Evolutionary conservation across 2,888 invertebrate species (phyloP).

Genomic region (Drosophila aldrichi): DNA sequence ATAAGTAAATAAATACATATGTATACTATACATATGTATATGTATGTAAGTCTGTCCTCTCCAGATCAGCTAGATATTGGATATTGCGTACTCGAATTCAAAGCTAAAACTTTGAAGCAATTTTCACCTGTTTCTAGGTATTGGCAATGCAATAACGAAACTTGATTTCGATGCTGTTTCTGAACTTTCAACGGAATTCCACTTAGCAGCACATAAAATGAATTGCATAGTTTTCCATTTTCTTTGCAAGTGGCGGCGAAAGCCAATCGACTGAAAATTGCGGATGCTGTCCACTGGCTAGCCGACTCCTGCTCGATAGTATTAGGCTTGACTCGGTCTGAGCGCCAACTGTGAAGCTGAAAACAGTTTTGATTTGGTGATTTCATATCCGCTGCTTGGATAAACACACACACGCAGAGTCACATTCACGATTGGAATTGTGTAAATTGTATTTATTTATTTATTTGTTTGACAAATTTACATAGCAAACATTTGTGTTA

Average conservation of each 20-base stretch:
- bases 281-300: conserved; percentile 39
- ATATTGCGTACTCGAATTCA: not conserved
- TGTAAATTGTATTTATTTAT: conserved; percentile 39
- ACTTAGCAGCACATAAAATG: conserved; percentile 5
- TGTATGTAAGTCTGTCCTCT: not conserved
- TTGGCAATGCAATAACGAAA: conserved; percentile 26
- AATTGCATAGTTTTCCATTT: conserved; percentile 45
- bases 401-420: not conserved
- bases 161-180: conserved; percentile 20
- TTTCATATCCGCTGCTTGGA: conserved; percentile 45
- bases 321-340: conserved; percentile 1
- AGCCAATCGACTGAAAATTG: conserved; percentile 53
- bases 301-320: not conserved
- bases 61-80: not conserved
- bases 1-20: not conserved
- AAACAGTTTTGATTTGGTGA: conserved; percentile 30
- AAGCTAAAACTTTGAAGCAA: conserved; percentile 17
- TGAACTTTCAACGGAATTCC: conserved; percentile 7
- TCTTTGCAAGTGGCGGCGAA: conserved; percentile 29
- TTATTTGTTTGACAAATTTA: conserved; percentile 27
- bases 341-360: conserved; percentile 5
- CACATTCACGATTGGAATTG: conserved; percentile 32
- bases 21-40: not conserved
- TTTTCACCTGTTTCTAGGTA: conserved; percentile 37
- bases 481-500: conserved; percentile 30